A percentile compares a stretch with the other conserved stretches of the same genome.
phyloP scores from a whole-genome alignment of 2,113 vertebrate species.

The Dasyornis broadbenti region DNA sequence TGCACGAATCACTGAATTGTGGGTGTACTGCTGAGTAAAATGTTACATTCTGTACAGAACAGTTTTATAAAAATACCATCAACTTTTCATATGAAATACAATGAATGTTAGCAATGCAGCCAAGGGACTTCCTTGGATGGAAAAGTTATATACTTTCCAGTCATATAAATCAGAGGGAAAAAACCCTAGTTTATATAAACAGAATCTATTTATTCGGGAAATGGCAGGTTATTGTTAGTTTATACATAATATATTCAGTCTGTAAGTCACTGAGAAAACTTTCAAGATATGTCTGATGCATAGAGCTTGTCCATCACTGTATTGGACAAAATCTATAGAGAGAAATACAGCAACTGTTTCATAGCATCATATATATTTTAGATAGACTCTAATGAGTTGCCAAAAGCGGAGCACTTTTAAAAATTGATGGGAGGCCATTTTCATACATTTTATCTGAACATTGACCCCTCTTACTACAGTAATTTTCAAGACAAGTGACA shows the following conservation, averaged over 20 bases:
- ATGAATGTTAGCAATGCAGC: neutral
- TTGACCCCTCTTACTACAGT: neutral
- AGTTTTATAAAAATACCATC: conserved; percentile 14
- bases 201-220: neutral
- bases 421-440: neutral
- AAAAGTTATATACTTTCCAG: neutral
- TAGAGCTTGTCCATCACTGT: neutral
- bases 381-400: neutral
- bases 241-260: neutral
- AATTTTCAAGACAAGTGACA: neutral
- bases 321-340: neutral
- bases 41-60: conserved; percentile 46
- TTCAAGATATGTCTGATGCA: neutral
- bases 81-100: neutral
- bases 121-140: neutral
- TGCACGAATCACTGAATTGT: conserved; percentile 9
- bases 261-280: neutral
- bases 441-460: neutral
- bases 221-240: neutral
- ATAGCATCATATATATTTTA: neutral
- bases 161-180: neutral
- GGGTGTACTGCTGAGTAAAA: conserved; percentile 26
- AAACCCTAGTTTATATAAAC: neutral
- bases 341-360: neutral
- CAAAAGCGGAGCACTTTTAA: neutral